These are phyloP conservation scores for Limnephilus lunatus DNA, from an alignment of 2,888 invertebrate genomes.

Conservation along the genomic window DNA sequence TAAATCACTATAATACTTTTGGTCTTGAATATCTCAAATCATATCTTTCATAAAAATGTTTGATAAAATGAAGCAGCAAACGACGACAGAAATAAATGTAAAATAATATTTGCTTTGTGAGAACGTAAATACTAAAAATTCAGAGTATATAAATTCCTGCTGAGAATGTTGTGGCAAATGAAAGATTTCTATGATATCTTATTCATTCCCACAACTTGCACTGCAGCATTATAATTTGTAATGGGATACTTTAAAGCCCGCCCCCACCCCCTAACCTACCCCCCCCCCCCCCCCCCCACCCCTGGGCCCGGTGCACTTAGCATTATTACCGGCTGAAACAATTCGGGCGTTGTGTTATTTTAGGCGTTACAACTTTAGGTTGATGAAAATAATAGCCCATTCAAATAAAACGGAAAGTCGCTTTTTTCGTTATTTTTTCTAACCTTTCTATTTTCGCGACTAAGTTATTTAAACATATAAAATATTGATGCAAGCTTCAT, in stretches of 20 bases:
- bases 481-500: no score
- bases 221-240: conserved; percentile 2
- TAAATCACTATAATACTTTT: no score
- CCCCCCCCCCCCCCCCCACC: neutral
- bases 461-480: no score
- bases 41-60: no score
- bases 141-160: neutral
- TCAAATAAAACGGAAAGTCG: neutral
- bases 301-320: conserved; percentile 44
- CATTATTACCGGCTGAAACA: conserved; percentile 51
- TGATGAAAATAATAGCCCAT: conserved; percentile 47
- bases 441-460: neutral
- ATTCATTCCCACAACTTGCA: neutral
- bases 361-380: conserved; percentile 47
- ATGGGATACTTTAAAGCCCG: conserved; percentile 18
- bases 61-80: no score
- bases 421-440: neutral
- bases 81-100: no score
- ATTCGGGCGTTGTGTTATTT: conserved; percentile 31
- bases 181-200: neutral
- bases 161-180: neutral
- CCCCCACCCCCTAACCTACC: neutral
- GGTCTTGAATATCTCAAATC: no score
- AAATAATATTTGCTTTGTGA: no score
- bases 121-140: no score